Percentiles rank a stretch among this genome's conserved stretches.
These are phyloP conservation scores for Cuniculus paca DNA, from an alignment of 2,797 vertebrate species.

Conservation along the genomic window DNA sequence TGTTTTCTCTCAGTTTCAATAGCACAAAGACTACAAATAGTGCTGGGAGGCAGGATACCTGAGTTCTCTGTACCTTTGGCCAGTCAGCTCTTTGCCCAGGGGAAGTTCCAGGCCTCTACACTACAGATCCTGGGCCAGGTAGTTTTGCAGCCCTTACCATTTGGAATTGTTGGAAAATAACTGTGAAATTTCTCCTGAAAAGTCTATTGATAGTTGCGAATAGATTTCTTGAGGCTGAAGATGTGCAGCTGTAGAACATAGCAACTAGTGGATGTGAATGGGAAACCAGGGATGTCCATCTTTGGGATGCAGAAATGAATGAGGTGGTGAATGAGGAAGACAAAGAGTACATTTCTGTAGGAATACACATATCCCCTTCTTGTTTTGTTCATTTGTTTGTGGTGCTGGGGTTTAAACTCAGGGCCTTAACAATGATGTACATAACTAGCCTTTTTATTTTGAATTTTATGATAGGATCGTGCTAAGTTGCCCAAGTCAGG, in stretches of 20 bases:
- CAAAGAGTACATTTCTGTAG: background rate
- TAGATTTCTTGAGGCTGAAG: background rate
- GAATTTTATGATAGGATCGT: background rate
- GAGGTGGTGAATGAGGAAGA: background rate
- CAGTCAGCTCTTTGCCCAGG: background rate
- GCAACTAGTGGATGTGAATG: background rate
- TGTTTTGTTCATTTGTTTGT: background rate
- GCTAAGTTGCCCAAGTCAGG: background rate
- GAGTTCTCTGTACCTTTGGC: background rate
- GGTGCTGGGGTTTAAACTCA: background rate
- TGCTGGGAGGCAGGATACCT: fast-evolving
- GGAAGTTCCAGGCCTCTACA: background rate
- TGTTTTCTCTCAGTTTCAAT: background rate
- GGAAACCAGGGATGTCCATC: fast-evolving
- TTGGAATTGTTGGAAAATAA: background rate
- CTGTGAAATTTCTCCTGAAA: background rate
- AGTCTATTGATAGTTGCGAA: background rate
- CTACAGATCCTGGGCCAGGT: background rate
- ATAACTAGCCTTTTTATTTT: background rate
- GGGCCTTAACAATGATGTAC: background rate
- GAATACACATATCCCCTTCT: background rate
- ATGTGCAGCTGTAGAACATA: background rate
- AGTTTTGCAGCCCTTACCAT: background rate
- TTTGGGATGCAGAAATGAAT: background rate
- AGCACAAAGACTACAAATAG: too few species aligned